Conservation (phyloP, 2,888 invertebrate species). For the Rapana venosa region DNA sequence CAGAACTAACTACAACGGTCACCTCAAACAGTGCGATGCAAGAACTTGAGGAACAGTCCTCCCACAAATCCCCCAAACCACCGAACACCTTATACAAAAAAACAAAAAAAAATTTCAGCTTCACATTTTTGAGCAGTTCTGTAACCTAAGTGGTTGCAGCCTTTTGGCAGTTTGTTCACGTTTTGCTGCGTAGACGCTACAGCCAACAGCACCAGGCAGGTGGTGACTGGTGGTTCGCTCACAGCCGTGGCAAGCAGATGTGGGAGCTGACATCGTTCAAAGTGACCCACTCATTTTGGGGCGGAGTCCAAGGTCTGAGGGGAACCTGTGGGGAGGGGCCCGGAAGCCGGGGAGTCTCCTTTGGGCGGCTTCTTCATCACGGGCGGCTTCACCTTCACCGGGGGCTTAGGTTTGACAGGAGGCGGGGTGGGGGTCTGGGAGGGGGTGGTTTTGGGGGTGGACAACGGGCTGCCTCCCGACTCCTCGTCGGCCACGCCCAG, state of each 20-base stretch:
- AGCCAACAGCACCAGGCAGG: neutral
- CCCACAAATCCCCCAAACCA: too few species aligned
- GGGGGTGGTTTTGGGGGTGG: constrained; percentile 36
- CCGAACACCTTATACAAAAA: too few species aligned
- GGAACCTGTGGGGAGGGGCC: constrained; percentile 33
- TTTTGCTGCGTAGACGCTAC: constrained; percentile 25
- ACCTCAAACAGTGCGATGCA: neutral
- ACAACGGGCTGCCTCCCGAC: neutral
- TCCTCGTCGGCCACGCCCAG: neutral
- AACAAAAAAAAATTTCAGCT: neutral
- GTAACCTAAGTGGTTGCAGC: constrained; percentile 1
- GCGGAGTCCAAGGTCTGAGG: constrained; percentile 40
- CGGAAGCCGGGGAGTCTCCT: constrained; percentile 51
- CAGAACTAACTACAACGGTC: too few species aligned
- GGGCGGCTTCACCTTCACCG: constrained; percentile 86
- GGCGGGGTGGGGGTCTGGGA: constrained; percentile 55
- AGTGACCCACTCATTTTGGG: neutral
- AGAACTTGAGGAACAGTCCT: neutral
- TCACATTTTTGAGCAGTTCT: constrained; percentile 1
- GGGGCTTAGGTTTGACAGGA: constrained; percentile 75
- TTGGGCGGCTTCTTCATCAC: constrained; percentile 83
- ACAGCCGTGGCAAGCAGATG: constrained; percentile 23
- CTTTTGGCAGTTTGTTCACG: constrained; percentile 20
- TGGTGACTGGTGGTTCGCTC: neutral
- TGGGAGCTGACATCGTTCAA: neutral